Evolutionary conservation across 2,113 vertebrate genomes (phyloP), one percentile per base, ranked within the genome.

Genomic region (Antigone vipio): DNA sequence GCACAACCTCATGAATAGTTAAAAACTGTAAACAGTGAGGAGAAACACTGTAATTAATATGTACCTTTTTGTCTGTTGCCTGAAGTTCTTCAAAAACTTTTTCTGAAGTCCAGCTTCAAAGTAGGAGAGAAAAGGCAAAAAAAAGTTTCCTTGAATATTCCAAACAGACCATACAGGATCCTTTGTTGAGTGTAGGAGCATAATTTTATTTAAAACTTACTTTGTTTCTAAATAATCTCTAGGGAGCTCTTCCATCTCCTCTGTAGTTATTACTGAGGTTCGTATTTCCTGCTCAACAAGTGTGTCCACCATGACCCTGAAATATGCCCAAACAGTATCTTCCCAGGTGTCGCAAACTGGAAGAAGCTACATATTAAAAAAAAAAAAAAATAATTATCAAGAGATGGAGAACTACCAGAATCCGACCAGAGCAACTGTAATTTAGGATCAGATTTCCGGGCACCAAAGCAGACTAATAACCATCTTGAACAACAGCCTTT

Each of bases 21-120:
- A 40, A 63, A 93, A 81, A 63, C 7, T 8, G 30, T 24, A 55
- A 83, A 49, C 8, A 32, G 45, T 9, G 63, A 90, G 53, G 15
- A 84, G 19, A 91, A 92, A 81, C 44, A 74, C 27, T 56, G 12
- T 18, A 66, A 34, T 79, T 85, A 79, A 35, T 40, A 95, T 35
- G 17, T 96, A 99, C 99, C 99, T 98, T 99, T 79, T 98, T 99
- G 87, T 99, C 99, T 74, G 99, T 99, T 58, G 99, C 99, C 62
- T 99, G 99, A 91, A 99, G 98, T 91, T 99, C 99, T 96, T 99
- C 99, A 97, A 99, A 99, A 79, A 99, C 99, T 64, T 99, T 99
- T 93, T 99, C 99, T 97, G 99, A 98, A 32, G 98, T 99, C 99
- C 99, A 99, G 74, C 99, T 99, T 97, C n/a, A 84, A 98, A 95